Evolutionary conservation across 2,797 vertebrate species (phyloP), one percentile per base, ranked within the genome.

Genomic region (Dendrocincla fuliginosa): DNA sequence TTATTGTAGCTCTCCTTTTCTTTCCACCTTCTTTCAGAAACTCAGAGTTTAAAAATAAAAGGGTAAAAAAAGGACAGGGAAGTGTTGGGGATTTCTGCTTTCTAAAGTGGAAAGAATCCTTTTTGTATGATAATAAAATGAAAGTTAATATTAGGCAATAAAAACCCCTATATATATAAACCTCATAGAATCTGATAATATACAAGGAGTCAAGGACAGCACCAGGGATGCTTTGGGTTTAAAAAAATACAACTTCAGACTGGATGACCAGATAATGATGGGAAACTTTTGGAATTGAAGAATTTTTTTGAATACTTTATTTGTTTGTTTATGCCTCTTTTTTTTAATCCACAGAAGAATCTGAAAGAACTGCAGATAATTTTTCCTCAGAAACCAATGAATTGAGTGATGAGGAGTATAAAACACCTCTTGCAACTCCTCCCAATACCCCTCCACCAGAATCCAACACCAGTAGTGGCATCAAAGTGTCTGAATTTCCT

Each of bases 361-460:
- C 81, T 84, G 92, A 98, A 98, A 97, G 97, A 92, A 97, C 97
- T 92, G 49, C 98, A 84, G 97, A 93, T 18, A 63, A 87, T 49
- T 80, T 96, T 12, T 96, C 98, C 39, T 96, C 98, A n/a, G 98
- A 99, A 74, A 95, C 96, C 75, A 99, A 98, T 47, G 99, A 99
- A 68, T 52, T 98, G 80, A 99, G 99, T 76, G 99, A 99, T 70
- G 99, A 99, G 42, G 99, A 99, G 60, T 99, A 99, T 88, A 98
- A 99, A 97, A 99, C 99, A 4, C 99, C 99, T 30, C 98, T 99
- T 27, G 99, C 98, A 67, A 99, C 99, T 25, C 99, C 99, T 44
- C 98, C 99, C 42, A 98, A 97, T 30, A 99, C 98, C 83, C 99
- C 99, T 3, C 98, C 98, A 1, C 98, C 98, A 13, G 99, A 99